phyloP scores from a whole-genome alignment of 1,140 invertebrate species.

The Schlechtendalia chinensis region DNA sequence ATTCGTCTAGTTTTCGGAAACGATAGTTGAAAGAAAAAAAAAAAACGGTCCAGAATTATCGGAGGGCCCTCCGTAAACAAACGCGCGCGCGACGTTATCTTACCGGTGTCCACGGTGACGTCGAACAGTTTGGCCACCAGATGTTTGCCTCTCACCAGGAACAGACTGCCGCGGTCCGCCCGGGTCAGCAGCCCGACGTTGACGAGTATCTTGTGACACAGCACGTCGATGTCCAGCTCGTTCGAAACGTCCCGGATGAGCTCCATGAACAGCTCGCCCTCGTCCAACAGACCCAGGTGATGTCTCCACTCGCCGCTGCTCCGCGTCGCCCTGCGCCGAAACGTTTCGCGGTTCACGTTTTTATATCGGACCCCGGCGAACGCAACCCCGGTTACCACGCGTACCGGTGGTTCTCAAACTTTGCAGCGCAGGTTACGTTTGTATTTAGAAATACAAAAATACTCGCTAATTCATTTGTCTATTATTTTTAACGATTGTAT shows the following conservation, averaged over 20 bases:
- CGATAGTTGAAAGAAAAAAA: too few species aligned
- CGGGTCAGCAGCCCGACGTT: conserved; percentile 84
- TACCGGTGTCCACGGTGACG: conserved; percentile 81
- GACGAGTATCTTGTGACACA: conserved; percentile 91
- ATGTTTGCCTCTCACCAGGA: conserved; percentile 81
- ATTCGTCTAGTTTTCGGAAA: too few species aligned
- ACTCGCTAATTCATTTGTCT: too few species aligned
- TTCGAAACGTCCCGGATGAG: conserved; percentile 89
- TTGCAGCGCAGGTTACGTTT: too few species aligned
- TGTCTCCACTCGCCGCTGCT: conserved; percentile 56
- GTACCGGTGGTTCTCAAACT: too few species aligned
- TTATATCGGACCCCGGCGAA: too few species aligned
- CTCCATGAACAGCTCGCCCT: conserved; percentile 87
- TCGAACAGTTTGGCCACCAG: conserved; percentile 89
- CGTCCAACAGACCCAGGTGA: conserved; percentile 67
- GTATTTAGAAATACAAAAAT: too few species aligned
- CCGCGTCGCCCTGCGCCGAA: conserved; percentile 47
- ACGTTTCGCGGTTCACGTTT: background rate
- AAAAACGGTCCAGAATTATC: too few species aligned
- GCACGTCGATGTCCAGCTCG: conserved; percentile 86
- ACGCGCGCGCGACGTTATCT: conserved; percentile 52
- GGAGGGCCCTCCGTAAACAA: too few species aligned
- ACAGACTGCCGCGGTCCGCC: conserved; percentile 83
- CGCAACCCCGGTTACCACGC: too few species aligned
- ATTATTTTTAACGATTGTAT: too few species aligned